phyloP scores from a whole-genome alignment of 2,888 invertebrate species.

The Andrena bucephala region DNA sequence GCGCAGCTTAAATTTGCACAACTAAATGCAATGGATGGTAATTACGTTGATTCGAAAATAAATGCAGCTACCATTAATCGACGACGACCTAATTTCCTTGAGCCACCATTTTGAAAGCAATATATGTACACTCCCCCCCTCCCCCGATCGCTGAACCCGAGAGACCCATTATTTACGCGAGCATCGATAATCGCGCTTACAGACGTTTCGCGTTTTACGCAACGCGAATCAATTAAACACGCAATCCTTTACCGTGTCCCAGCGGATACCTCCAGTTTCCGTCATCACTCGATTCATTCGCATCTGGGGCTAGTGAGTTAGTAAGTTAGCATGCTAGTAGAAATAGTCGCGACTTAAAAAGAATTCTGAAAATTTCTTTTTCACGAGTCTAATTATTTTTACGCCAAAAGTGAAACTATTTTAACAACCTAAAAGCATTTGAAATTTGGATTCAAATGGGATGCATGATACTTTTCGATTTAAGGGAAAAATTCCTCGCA shows the following conservation, averaged over 20 bases:
- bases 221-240: background rate
- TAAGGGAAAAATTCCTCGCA: no score
- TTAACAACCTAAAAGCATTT: no score
- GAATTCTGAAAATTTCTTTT: no score
- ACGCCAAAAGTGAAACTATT: no score
- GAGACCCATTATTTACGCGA: constrained; percentile 12
- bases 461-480: no score
- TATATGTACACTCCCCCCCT: background rate
- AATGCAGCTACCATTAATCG: constrained; percentile 26
- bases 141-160: constrained; percentile 30
- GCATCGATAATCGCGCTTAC: constrained; percentile 8
- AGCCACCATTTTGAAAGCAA: background rate
- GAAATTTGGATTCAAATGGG: no score
- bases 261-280: background rate
- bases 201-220: background rate
- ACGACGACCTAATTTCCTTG: constrained; percentile 34
- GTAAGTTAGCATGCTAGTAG: no score
- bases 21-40: constrained; percentile 15
- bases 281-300: background rate
- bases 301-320: background rate
- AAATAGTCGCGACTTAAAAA: no score
- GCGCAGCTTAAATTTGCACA: constrained; percentile 18
- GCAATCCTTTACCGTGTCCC: background rate
- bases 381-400: no score
- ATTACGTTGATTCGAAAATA: constrained; percentile 24